These are phyloP conservation scores for Rhogogaster chlorosoma DNA, from an alignment of 2,888 invertebrate genomes.

Conservation along the genomic window DNA sequence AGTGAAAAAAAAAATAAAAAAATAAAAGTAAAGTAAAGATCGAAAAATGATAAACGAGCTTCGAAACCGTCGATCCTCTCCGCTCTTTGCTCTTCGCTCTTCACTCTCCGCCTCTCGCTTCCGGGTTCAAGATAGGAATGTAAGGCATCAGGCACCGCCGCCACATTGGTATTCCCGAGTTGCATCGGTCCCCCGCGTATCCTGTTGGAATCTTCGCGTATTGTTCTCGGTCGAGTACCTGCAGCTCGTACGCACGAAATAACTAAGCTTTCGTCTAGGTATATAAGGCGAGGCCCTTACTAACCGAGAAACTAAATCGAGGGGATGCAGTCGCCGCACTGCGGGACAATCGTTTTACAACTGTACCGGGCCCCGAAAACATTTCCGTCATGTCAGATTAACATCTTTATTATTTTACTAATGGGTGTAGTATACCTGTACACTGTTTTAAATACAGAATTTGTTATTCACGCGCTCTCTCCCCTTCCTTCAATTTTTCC, in stretches of 20 bases:
- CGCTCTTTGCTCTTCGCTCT: background rate
- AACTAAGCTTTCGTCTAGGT: background rate
- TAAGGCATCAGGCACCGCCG: slow-evolving; percentile 27
- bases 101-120: background rate
- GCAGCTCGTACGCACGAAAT: background rate
- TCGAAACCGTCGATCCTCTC: background rate
- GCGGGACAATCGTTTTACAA: slow-evolving; percentile 1
- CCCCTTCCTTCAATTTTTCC: background rate
- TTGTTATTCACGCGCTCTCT: background rate
- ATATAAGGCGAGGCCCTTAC: background rate
- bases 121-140: slow-evolving; percentile 41
- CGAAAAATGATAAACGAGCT: slow-evolving; percentile 43
- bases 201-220: slow-evolving; percentile 35
- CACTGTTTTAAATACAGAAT: background rate
- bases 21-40: background rate
- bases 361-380: background rate
- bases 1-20: background rate
- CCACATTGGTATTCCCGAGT: slow-evolving; percentile 43
- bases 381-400: background rate
- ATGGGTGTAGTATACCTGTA: background rate
- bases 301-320: background rate
- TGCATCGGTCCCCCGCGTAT: slow-evolving; percentile 26
- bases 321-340: background rate
- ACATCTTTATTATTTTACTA: slow-evolving; percentile 20
- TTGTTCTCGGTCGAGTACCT: slow-evolving; percentile 43